Evolutionary conservation across 2,888 invertebrate species (phyloP), one percentile per base, ranked within the genome.

Genomic region (Lagria hirta): DNA sequence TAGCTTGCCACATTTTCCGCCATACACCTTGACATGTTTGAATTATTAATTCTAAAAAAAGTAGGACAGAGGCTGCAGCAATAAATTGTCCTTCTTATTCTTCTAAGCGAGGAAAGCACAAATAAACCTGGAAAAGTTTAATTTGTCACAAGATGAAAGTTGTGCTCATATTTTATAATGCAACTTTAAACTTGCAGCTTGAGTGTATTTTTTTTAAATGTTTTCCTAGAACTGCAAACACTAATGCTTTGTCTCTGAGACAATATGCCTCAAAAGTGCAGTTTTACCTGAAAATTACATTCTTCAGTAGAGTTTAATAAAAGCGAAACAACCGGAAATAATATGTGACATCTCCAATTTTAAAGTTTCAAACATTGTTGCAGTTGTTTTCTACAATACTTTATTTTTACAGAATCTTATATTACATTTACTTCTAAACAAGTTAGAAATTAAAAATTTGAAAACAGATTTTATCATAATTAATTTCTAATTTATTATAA

Each of bases 71-170:
- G 21, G 15, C 15, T 11, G 11, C n/a, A 29, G 22, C 35, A 20
- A 35, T 35, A 28, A 43, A 35, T 43, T 43, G 26, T 18, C 14
- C n/a, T 32, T 38, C 17, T n/a, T n/a, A n/a, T n/a, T n/a, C n/a
- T n/a, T n/a, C n/a, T n/a, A n/a, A n/a, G 24, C 32, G 30, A 23
- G 32, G n/a, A 35, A 24, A 23, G 8, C 18, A 28, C 8, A 22
- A 21, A 43, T 43, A 29, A 43, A 43, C 27, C 28, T 34, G 42
- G 42, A 34, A 43, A 43, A 35, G 42, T 43, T 43, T 43, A 43
- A 43, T 43, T 43, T 43, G 42, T 43, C 42, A 26, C 42, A 17
- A n/a, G n/a, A n/a, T n/a, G n/a, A n/a, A n/a, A 33, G 20, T 26
- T 15, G 17, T 7, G 35, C 15, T 22, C 22, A 43, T 35, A 43